Conservation (phyloP, 2,797 vertebrate genomes). For the Gambusia yucatana region DNA sequence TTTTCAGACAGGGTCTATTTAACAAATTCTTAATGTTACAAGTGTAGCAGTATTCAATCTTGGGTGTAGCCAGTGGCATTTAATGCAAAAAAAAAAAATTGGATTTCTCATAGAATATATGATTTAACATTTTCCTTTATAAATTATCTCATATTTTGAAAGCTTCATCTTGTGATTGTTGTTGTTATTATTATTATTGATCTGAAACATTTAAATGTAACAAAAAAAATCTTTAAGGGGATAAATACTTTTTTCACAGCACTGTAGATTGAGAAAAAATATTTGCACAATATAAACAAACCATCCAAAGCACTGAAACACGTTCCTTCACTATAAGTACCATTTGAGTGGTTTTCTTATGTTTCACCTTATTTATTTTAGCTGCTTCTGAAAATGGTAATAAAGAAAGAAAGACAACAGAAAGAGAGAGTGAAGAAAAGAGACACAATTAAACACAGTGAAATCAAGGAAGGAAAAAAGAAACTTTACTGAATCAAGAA, state of each 20-base stretch:
- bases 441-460: too few species aligned
- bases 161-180: background rate
- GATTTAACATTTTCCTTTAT: background rate
- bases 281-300: constrained; percentile 41
- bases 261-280: background rate
- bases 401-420: too few species aligned
- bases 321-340: constrained; percentile 8
- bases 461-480: too few species aligned
- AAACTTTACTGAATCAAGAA: too few species aligned
- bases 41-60: background rate
- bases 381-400: background rate
- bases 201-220: background rate
- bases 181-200: background rate
- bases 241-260: constrained; percentile 1
- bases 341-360: background rate
- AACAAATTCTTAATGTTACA: background rate
- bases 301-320: constrained; percentile 47
- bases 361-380: background rate
- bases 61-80: background rate
- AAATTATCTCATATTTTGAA: background rate
- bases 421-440: too few species aligned
- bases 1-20: background rate
- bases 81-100: background rate
- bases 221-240: background rate
- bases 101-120: background rate